Evolutionary conservation across 2,888 invertebrate genomes (phyloP), one percentile per base, ranked within the genome.

Genomic region (Phymatocera aterrima): DNA sequence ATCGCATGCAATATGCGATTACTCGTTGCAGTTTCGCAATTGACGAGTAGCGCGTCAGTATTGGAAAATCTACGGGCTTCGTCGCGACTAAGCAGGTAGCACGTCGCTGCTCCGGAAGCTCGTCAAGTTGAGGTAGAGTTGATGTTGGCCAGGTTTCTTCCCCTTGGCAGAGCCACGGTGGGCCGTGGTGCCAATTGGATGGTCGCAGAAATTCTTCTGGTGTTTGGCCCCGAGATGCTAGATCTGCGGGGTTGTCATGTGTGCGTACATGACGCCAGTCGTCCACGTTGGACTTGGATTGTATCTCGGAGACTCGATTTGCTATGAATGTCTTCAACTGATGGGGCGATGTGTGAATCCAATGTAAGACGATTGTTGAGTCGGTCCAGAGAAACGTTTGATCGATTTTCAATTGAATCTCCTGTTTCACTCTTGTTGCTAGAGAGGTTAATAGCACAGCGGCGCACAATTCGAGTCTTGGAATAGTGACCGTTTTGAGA

Each of bases 391-490:
- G 83, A 48, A 80, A 43, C 2, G 65, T 75, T 1, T 64, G 61
- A 6, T 65, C 5, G 40, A 77, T 72, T 18, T 37, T 24, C 24
- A 78, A 65, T 37, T 75, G 64, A n/a, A 80, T 34, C 15, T 80
- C 64, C 5, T 54, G 8, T 43, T 72, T 78, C 6, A 81, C 60
- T 43, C 78, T 74, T 10, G 77, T 48, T 4, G 64, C 24, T 43
- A 83, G 72, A 64, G 77, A 72, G 0, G 82, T 78, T 5, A 85
- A 77, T 57, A 84, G 51, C 21, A 83, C 24, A 0, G 84, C 85
- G 3, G 78, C 85, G 48, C 81, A 84, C 21, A 85, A 78, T 80
- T 87, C 85, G 5, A 85, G 77, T 74, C 85, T 78, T 4, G 86
- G 85, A 12, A 84, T 51, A 0, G 84, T 80, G 3, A 81, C 75